These are phyloP conservation scores for Drosophila sturtevanti DNA, from an alignment of 1,140 invertebrate genomes.

Conservation along the genomic window DNA sequence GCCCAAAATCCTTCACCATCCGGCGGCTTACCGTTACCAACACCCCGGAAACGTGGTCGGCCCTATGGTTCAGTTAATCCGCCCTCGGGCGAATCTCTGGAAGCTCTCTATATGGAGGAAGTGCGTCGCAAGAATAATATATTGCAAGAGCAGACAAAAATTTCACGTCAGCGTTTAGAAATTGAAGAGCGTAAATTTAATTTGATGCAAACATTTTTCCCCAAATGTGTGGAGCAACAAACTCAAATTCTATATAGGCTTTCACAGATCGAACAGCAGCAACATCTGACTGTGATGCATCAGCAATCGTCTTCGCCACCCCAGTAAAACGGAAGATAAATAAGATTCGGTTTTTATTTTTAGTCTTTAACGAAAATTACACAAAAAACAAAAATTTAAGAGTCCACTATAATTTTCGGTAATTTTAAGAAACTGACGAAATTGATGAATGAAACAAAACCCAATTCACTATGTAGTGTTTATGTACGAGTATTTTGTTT, in stretches of 20 bases:
- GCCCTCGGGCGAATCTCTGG: slow-evolving; percentile 53
- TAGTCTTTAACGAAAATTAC: background rate
- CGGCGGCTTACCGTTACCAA: slow-evolving; percentile 25
- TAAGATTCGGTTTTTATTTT: background rate
- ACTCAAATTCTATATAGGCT: slow-evolving; percentile 54
- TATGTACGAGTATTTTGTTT: slow-evolving; percentile 1
- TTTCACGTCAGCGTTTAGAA: slow-evolving; percentile 61
- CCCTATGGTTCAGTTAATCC: slow-evolving; percentile 59
- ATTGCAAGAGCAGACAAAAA: slow-evolving; percentile 69
- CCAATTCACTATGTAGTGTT: background rate
- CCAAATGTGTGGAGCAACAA: slow-evolving; percentile 73
- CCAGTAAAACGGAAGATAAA: slow-evolving; percentile 23
- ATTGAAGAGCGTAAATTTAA: slow-evolving; percentile 71
- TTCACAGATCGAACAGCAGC: slow-evolving; percentile 36
- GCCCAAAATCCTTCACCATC: slow-evolving; percentile 4
- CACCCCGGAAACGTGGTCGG: slow-evolving; percentile 61
- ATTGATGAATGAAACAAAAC: background rate
- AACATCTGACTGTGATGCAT: slow-evolving; percentile 13
- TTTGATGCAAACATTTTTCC: slow-evolving; percentile 69
- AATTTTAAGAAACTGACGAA: background rate
- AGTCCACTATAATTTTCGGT: background rate
- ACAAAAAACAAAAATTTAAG: background rate
- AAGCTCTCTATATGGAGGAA: slow-evolving; percentile 66
- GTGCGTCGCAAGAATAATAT: slow-evolving; percentile 71
- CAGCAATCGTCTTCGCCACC: background rate